Evolutionary conservation across 2,888 invertebrate species (phyloP).

Genomic region (Argynnis bischoffii): DNA sequence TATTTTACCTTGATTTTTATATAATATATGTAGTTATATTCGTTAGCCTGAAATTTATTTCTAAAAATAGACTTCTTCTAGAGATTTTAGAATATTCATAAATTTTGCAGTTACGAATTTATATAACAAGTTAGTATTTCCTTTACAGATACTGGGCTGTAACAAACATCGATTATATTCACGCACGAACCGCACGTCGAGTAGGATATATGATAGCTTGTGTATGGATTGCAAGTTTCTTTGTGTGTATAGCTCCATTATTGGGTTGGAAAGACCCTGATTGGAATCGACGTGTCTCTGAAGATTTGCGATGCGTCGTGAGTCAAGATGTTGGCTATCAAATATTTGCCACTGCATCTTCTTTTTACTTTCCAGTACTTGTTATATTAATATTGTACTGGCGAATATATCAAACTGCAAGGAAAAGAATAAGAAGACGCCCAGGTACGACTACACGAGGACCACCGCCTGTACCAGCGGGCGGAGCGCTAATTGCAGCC

Average conservation of each 20-base stretch:
- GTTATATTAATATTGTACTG: conserved; percentile 95
- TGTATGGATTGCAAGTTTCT: conserved; percentile 91
- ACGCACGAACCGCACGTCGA: conserved; percentile 88
- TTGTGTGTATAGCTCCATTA: conserved; percentile 93
- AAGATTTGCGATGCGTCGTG: conserved; percentile 88
- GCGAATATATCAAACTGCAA: conserved; percentile 94
- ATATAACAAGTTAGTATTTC: neutral
- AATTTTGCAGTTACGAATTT: too few relatives aligned
- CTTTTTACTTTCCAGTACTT: conserved; percentile 94
- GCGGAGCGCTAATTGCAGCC: conserved; percentile 85
- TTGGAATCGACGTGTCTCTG: conserved; percentile 80
- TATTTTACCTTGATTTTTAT: too few relatives aligned
- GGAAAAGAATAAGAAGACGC: conserved; percentile 90
- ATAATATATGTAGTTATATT: too few relatives aligned
- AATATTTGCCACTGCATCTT: conserved; percentile 94
- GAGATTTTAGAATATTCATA: too few relatives aligned
- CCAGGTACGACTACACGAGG: conserved; percentile 82
- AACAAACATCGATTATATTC: conserved; percentile 94
- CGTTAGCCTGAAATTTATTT: too few relatives aligned
- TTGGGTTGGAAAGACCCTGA: conserved; percentile 90
- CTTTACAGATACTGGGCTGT: conserved; percentile 92
- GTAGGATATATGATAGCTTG: conserved; percentile 91
- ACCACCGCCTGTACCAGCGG: conserved; percentile 77
- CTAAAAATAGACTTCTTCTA: too few relatives aligned
- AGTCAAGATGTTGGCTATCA: conserved; percentile 93